Percentiles rank a stretch among this genome's conserved stretches.
Conservation (phyloP, 37 sponge, comb jelly and placozoan species). For the Chondrosia reniformis region DNA sequence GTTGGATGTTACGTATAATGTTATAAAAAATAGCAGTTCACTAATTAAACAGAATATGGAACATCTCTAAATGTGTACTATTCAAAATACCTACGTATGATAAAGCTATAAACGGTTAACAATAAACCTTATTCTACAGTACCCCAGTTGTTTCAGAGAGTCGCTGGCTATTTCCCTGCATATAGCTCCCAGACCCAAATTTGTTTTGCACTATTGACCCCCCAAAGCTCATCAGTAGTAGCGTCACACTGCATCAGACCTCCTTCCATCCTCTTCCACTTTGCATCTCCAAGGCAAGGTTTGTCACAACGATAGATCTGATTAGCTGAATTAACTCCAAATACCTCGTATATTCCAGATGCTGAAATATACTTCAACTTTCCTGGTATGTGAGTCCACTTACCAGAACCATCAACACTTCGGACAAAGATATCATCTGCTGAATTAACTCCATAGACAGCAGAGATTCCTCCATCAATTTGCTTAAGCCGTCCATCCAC, state of each 20-base stretch:
- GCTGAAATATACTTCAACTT: conserved; percentile 32
- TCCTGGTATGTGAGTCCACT: neutral
- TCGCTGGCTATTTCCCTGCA: no score
- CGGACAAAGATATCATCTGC: neutral
- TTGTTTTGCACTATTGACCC: neutral
- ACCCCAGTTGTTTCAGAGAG: no score
- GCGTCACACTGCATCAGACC: conserved; percentile 1
- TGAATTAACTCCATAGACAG: conserved; percentile 35
- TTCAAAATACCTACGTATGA: no score
- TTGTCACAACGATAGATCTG: neutral
- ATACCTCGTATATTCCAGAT: conserved; percentile 38
- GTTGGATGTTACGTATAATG: no score
- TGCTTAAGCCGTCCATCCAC: conserved; percentile 34
- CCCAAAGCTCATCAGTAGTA: neutral
- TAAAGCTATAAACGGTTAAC: no score
- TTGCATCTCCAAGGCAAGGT: neutral
- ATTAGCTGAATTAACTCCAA: neutral
- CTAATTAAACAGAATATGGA: no score
- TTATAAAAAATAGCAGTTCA: no score
- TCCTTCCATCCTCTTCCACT: neutral
- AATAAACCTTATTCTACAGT: no score
- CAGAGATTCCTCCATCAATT: conserved; percentile 39
- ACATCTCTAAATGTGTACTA: no score
- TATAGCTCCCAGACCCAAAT: no score
- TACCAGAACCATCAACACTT: neutral